Base-by-base conservation (phyloP, 2,888 invertebrate genomes). In the Cataglyphis livida region DNA sequence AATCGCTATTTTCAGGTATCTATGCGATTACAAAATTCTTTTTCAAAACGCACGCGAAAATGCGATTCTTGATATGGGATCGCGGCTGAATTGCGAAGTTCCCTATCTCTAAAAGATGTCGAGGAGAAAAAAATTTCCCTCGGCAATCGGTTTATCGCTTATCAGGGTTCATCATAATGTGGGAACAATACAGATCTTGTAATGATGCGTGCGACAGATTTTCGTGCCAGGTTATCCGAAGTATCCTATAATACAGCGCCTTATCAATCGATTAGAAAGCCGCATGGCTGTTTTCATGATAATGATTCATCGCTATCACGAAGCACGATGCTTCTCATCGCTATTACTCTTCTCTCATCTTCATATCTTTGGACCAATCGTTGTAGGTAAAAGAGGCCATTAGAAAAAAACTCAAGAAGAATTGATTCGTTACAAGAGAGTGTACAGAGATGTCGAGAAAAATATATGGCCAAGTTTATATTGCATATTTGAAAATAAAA, bases 141-240 rank as follows among this genome's bases (percentile, higher is more conserved):
- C 18, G 5, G 44, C 15, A 59, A 59, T 28, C 28, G 41, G 15
- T 15, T 74, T 79, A 74, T 62, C 79, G 51, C 38, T 75, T 75
- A 57, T 83, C 54, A 68, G 62, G 64, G 71, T 73, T 82, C 57
- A 86, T 84, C 66, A 75, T 68, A 73, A 81, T 57, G 54, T 68
- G 81, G 82, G 78, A 78, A 88, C 88, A 83, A 87, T 84, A 62
- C 21, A 87, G 86, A 81, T 85, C 71, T 78, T 79, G 78, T 83
- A 85, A 88, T 85, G 83, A 68, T 68, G 38, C 68, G 84, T 88
- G 87, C 87, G 84, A 89, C 87, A 89, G 81, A 84, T 87, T 54
- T 1, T 88, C 88, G 74, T 71, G 68, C 79, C 28, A 7, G 25
- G 32, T 32, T 64, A 64, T 64, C n/a, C 21, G 15, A n/a, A 74